Base-by-base conservation (phyloP, 1,140 invertebrate genomes). In the Odontomachus brunneus region DNA sequence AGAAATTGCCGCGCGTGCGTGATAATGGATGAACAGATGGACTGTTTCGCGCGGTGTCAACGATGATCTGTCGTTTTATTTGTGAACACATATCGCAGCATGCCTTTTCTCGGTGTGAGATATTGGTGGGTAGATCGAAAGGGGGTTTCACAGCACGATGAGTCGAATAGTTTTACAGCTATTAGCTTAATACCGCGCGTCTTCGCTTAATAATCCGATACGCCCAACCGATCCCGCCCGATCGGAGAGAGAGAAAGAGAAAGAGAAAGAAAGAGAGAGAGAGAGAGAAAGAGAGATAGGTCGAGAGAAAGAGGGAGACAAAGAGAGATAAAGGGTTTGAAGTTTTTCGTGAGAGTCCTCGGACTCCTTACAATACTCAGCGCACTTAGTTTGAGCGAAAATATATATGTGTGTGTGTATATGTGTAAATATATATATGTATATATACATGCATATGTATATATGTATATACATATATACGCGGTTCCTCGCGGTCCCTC, bases 71-170 rank as follows among this genome's bases (percentile, higher is more conserved):
- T 74, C 38, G 0, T 44, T 44, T 44, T 44, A 5, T 78, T 76
- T 19, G 24, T 80, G 73, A 85, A 88, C 60, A 59, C 73, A 67
- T 87, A 88, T 83, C 87, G 85, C 78, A 88, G 87, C 83, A 88
- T 88, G 83, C 76, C 83, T 85, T 88, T 88, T 88, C 86, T 88
- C 83, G 57, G 38, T 44, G 55, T n/a, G 38, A 78, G 63, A 44
- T 29, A 19, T 44, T 44, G 75, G 69, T 59, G 29, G 33, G 17
- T 44, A 19, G 24, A 71, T 80, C 63, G 59, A 59, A 73, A 83
- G 49, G 5, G 63, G 29, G 29, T 49, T 48, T 51, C 75, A 48
- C 51, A 53, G 3, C 51, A 24, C 65, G 38, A 24, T 57, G 26
- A 49, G 9, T 55, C 48, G 17, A 29, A 22, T 19, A 78, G 22